These are phyloP conservation scores for Dryobota labecula DNA, from an alignment of 2,888 invertebrate species.

Conservation along the genomic window DNA sequence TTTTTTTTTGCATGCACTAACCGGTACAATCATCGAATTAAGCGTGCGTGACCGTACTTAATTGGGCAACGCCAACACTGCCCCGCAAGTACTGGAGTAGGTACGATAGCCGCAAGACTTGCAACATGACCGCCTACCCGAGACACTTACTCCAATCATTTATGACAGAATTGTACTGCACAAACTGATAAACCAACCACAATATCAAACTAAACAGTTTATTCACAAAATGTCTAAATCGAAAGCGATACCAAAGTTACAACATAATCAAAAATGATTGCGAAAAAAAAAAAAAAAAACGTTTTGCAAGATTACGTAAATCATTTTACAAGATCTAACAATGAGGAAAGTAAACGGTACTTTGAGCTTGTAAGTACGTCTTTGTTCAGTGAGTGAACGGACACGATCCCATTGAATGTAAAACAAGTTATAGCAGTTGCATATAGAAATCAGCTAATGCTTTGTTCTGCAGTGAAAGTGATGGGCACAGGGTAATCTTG, in stretches of 20 bases:
- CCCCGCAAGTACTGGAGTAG: constrained; percentile 19
- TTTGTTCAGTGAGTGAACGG: constrained; percentile 56
- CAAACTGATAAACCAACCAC: constrained; percentile 30
- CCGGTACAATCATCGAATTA: constrained; percentile 57
- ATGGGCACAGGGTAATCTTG: constrained; percentile 72
- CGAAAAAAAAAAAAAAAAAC: constrained; percentile 41
- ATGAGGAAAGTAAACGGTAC: constrained; percentile 65
- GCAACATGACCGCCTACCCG: constrained; percentile 47
- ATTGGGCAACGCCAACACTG: constrained; percentile 55
- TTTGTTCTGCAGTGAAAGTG: constrained; percentile 83
- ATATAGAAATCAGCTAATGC: constrained; percentile 83
- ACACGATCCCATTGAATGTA: constrained; percentile 76
- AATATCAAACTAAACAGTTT: constrained; percentile 29
- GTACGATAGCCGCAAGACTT: constrained; percentile 52
- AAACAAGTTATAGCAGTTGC: constrained; percentile 68
- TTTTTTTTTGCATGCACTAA: constrained; percentile 56
- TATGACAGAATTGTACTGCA: constrained; percentile 26
- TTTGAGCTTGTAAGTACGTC: constrained; percentile 30
- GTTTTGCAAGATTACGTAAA: constrained; percentile 61
- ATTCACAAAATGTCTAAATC: constrained; percentile 47
- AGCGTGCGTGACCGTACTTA: constrained; percentile 64
- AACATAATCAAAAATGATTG: constrained; percentile 42
- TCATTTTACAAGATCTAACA: constrained; percentile 59
- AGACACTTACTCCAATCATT: constrained; percentile 43
- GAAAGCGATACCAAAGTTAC: constrained; percentile 61